Evolutionary conservation across 2,113 vertebrate species (phyloP).

Genomic region (Indicator maculatus): DNA sequence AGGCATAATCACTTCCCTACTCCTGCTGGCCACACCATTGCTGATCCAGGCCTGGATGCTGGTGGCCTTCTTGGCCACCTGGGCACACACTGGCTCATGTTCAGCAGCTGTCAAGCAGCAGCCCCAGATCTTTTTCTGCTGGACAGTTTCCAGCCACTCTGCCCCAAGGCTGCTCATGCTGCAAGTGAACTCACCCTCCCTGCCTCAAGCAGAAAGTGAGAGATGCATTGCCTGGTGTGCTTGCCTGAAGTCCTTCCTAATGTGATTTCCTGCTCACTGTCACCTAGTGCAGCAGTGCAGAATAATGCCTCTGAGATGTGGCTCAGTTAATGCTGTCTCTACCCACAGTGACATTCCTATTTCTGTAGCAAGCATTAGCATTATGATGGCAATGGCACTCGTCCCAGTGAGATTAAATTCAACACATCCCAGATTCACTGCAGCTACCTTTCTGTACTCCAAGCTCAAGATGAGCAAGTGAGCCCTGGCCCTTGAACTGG

Average conservation of each 20-base stretch:
- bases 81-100: no score
- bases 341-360: not conserved
- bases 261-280: accelerated
- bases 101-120: no score
- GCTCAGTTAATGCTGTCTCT: not conserved
- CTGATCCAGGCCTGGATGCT: no score
- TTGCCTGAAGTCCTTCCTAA: not conserved
- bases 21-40: no score
- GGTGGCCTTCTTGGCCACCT: no score
- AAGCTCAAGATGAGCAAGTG: no score
- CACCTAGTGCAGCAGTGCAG: not conserved
- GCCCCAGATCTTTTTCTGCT: no score
- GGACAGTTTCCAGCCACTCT: no score
- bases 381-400: not conserved
- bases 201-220: not conserved
- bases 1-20: no score
- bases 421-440: not conserved
- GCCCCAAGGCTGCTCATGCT: not conserved
- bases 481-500: no score
- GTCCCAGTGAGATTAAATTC: not conserved
- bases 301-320: not conserved
- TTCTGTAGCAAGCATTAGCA: not conserved
- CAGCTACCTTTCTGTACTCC: not conserved
- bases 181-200: not conserved
- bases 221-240: not conserved